Conservation (phyloP, 2,113 vertebrate species). For the Arothron firmamentum region DNA sequence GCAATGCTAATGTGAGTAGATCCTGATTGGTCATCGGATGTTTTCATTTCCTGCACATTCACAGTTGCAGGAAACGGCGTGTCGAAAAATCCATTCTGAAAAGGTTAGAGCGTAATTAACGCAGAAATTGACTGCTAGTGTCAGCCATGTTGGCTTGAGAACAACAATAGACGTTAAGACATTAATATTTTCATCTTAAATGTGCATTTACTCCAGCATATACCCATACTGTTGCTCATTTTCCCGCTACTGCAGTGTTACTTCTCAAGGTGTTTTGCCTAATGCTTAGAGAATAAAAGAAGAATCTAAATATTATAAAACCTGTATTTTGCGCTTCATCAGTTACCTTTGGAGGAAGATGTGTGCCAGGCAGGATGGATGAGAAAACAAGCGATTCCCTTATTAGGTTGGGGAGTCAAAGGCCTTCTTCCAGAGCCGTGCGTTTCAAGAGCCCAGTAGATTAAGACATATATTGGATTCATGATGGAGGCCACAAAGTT, state of each 20-base stretch:
- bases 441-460: slow-evolving; percentile 97
- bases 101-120: slow-evolving; percentile 74
- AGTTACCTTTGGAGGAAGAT: slow-evolving; percentile 85
- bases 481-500: slow-evolving; percentile 99
- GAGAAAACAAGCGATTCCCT: slow-evolving; percentile 99
- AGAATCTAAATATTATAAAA: slow-evolving; percentile 77
- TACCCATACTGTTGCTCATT: no score
- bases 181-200: slow-evolving; percentile 21
- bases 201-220: no score
- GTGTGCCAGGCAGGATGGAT: slow-evolving; percentile 77
- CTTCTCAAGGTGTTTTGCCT: slow-evolving; percentile 43
- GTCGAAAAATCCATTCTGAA: slow-evolving; percentile 73
- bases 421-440: slow-evolving; percentile 90
- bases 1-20: slow-evolving; percentile 70
- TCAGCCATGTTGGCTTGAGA: slow-evolving; percentile 61
- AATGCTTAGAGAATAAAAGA: slow-evolving; percentile 46
- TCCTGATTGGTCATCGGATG: slow-evolving; percentile 66
- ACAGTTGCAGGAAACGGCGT: slow-evolving; percentile 51
- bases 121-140: slow-evolving; percentile 67
- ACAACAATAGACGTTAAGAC: slow-evolving; percentile 45
- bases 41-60: slow-evolving; percentile 70
- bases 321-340: slow-evolving; percentile 86
- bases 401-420: slow-evolving; percentile 99
- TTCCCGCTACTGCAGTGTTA: slow-evolving; percentile 3
- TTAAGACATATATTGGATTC: slow-evolving; percentile 99